These are phyloP conservation scores for Amblyraja radiata DNA, from an alignment of 2,797 vertebrate genomes.

Conservation along the genomic window DNA sequence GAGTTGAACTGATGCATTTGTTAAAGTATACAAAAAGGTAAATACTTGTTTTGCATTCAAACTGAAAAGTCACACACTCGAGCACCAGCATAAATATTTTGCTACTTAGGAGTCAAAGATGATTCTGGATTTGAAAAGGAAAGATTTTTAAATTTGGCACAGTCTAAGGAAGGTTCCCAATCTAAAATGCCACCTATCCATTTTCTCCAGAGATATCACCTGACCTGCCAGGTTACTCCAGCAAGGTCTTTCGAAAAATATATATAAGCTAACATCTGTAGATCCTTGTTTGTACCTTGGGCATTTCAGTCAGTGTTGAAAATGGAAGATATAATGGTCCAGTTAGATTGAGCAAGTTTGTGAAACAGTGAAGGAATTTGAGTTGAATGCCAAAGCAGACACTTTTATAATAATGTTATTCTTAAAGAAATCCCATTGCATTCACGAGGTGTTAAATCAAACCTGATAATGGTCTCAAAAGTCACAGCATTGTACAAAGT, in stretches of 20 bases:
- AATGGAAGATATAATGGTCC: background rate
- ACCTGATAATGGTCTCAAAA: background rate
- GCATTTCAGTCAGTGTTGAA: background rate
- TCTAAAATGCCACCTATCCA: no score
- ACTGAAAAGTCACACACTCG: background rate
- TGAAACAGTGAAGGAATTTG: background rate
- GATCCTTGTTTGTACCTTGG: no score
- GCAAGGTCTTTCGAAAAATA: no score
- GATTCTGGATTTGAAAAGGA: background rate
- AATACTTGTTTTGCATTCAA: background rate
- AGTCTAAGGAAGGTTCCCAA: no score
- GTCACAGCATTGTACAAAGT: background rate
- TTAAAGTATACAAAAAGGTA: background rate
- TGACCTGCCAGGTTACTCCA: no score
- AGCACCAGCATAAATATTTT: background rate
- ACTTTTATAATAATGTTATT: background rate
- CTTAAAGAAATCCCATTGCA: background rate
- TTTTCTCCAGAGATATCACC: no score
- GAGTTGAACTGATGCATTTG: background rate
- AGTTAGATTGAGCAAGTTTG: background rate
- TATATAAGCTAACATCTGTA: no score
- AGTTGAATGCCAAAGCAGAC: background rate
- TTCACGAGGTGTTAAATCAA: background rate
- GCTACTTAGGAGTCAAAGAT: background rate
- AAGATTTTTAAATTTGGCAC: background rate